These are phyloP conservation scores for western clawed frog (Xenopus tropicalis) DNA, from an alignment of 2,113 vertebrate species.

Conservation along the genomic window DNA sequence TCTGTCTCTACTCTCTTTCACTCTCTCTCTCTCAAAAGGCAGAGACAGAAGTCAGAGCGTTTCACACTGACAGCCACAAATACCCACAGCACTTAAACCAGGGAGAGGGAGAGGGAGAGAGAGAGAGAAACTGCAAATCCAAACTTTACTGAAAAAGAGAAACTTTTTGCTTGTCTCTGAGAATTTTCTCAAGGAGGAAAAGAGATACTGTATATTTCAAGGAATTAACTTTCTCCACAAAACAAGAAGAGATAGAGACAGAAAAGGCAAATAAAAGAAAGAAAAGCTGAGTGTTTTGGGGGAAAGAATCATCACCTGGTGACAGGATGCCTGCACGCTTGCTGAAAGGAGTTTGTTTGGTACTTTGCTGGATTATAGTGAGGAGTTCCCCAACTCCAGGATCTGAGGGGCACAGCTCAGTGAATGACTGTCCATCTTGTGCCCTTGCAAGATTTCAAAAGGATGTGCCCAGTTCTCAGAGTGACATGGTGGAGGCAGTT, in stretches of 20 bases:
- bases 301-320: slow-evolving; percentile 65
- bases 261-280: slow-evolving; percentile 60
- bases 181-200: slow-evolving; percentile 68
- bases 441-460: slow-evolving; percentile 75
- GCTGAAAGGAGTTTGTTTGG: slow-evolving; percentile 72
- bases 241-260: slow-evolving; percentile 38
- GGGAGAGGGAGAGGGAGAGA: slow-evolving; percentile 67
- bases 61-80: slow-evolving; percentile 76
- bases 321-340: slow-evolving; percentile 79
- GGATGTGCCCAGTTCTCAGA: slow-evolving; percentile 75
- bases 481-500: slow-evolving; percentile 89
- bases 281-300: slow-evolving; percentile 54
- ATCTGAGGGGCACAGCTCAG: slow-evolving; percentile 62
- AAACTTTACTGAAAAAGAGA: slow-evolving; percentile 70
- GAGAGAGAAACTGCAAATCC: slow-evolving; percentile 68
- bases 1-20: slow-evolving; percentile 47
- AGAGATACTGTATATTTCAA: slow-evolving; percentile 48
- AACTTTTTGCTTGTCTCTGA: slow-evolving; percentile 78
- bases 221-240: slow-evolving; percentile 23
- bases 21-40: slow-evolving; percentile 62
- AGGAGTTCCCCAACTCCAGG: slow-evolving; percentile 72
- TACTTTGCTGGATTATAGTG: slow-evolving; percentile 71
- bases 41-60: slow-evolving; percentile 77
- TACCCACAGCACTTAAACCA: slow-evolving; percentile 71
- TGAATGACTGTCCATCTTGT: slow-evolving; percentile 82